A percentile compares a stretch with the other conserved stretches of the same genome.
Evolutionary conservation across 2,113 vertebrate species (phyloP).

Genomic region (Donacobius atricapilla): DNA sequence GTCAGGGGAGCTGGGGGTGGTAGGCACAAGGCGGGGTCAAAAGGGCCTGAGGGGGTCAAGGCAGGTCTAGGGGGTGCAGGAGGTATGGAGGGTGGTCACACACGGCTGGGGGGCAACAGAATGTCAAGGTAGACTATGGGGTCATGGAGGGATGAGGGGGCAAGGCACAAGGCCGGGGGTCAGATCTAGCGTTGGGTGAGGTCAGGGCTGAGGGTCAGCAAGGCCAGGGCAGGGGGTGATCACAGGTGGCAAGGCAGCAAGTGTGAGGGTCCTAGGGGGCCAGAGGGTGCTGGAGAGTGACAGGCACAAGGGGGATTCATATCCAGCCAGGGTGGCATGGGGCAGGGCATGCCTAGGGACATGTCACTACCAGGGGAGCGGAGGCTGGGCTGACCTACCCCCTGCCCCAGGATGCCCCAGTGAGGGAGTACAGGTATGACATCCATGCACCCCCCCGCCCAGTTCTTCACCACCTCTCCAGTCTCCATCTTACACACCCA

Average conservation of each 20-base stretch:
- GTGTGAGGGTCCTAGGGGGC: background rate
- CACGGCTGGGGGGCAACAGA: background rate
- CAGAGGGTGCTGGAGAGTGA: background rate
- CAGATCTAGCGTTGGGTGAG: background rate
- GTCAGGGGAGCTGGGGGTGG: background rate
- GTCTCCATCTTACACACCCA: background rate
- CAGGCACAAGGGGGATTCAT: background rate
- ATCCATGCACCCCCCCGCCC: too few species aligned
- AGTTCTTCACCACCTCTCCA: background rate
- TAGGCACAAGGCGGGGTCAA: background rate
- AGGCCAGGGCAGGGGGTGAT: background rate
- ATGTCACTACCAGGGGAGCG: too few species aligned
- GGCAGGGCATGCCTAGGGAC: background rate
- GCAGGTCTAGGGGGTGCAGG: rapidly evolving
- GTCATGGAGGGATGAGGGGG: background rate
- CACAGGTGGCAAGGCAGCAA: rapidly evolving
- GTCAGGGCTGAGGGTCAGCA: background rate
- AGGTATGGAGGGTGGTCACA: background rate
- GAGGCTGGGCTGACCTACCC: background rate
- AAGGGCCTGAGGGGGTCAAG: background rate
- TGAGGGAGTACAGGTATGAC: background rate
- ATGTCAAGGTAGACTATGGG: background rate
- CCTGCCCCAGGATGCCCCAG: background rate
- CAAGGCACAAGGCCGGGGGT: background rate
- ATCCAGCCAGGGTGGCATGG: background rate